Percentiles rank a stretch among this genome's conserved stretches.
Conservation (phyloP, 2,113 vertebrate genomes). For the Pitta sordida region DNA sequence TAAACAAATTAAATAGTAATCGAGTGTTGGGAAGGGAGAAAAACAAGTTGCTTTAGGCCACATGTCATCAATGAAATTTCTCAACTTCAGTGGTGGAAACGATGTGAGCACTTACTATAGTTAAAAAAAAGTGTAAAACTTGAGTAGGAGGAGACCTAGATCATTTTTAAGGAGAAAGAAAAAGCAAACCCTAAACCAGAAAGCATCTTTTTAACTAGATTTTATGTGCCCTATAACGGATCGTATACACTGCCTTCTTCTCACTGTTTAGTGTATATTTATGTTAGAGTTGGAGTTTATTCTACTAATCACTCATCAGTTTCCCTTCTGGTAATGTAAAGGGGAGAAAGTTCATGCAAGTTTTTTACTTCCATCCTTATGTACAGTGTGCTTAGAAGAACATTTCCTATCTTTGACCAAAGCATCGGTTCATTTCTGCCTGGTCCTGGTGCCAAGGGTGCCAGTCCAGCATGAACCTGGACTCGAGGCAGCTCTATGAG, state of each 20-base stretch:
- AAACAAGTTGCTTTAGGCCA: neutral
- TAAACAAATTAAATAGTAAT: neutral
- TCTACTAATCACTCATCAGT: fast-evolving
- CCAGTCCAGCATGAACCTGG: neutral
- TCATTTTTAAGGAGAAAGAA: neutral
- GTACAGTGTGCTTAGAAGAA: neutral
- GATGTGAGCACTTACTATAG: neutral
- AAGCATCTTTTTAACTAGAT: neutral
- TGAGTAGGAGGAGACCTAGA: neutral
- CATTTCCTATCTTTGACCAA: neutral
- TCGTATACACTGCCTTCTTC: neutral
- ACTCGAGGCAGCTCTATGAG: neutral
- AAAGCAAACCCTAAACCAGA: neutral
- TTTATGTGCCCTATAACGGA: neutral
- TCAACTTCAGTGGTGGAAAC: neutral
- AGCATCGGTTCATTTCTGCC: neutral
- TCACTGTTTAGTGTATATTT: neutral
- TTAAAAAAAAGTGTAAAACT: neutral
- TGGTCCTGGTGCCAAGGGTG: fast-evolving
- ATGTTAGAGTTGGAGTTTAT: neutral
- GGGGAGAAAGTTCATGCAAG: neutral
- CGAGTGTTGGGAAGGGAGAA: neutral
- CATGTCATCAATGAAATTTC: neutral
- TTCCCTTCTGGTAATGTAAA: neutral
- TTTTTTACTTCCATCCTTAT: neutral